phyloP scores from a whole-genome alignment of 1,140 invertebrate species.

The Drosophila azteca region DNA sequence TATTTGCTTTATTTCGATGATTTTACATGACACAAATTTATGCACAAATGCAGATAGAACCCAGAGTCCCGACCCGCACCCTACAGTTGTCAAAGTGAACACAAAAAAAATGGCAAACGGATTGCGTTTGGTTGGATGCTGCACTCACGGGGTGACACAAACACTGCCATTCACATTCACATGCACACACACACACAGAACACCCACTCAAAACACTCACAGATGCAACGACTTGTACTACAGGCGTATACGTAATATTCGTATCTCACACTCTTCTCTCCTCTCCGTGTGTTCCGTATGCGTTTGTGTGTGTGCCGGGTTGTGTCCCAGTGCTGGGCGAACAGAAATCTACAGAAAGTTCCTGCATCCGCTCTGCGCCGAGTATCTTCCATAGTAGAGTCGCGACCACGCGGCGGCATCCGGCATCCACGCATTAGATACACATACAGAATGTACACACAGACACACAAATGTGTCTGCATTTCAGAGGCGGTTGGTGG shows the following conservation, averaged over 20 bases:
- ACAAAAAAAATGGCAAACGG: constrained; percentile 10
- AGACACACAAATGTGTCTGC: too few relatives aligned
- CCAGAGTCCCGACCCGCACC: constrained; percentile 8
- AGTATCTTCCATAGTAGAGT: constrained; percentile 10
- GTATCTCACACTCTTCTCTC: not conserved
- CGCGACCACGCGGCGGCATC: constrained; percentile 22
- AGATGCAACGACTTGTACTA: not conserved
- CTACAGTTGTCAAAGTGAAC: constrained; percentile 4
- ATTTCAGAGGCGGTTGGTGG: constrained; percentile 3
- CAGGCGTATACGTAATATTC: constrained; percentile 47
- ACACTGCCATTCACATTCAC: constrained; percentile 1
- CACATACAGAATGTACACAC: constrained; percentile 22
- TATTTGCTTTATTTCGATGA: constrained; percentile 80
- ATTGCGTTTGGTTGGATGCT: constrained; percentile 14
- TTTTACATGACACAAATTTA: constrained; percentile 78
- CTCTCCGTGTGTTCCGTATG: constrained; percentile 8
- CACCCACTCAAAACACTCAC: too few relatives aligned
- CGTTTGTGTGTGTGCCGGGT: constrained; percentile 66
- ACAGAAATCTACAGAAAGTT: constrained; percentile 50
- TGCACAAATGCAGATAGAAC: constrained; percentile 60
- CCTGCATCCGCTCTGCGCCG: constrained; percentile 4
- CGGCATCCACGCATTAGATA: constrained; percentile 53
- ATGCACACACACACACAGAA: not conserved
- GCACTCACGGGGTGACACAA: constrained; percentile 33
- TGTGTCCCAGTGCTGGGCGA: constrained; percentile 60